Conservation (phyloP, 2,888 invertebrate genomes). For the Pachycephus smyrnensis region DNA sequence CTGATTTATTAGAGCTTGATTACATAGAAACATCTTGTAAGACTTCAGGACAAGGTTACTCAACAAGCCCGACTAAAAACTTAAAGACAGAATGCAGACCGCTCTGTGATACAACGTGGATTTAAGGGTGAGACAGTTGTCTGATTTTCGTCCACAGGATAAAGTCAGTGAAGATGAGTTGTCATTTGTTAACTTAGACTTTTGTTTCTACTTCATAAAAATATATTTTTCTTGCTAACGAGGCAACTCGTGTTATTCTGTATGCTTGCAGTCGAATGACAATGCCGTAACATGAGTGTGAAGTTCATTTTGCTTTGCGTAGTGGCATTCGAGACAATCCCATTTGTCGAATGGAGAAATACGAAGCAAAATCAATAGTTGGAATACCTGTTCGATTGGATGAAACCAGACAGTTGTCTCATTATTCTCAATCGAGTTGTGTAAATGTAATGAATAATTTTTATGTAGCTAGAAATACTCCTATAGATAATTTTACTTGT, state of each 20-base stretch:
- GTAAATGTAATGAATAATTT: conserved; percentile 31
- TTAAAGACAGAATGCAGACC: conserved; percentile 32
- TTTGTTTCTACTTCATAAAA: not conserved
- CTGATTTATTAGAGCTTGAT: conserved; percentile 43
- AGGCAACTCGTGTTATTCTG: not conserved
- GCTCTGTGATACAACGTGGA: conserved; percentile 53
- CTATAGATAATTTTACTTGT: conserved; percentile 36
- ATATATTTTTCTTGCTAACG: not conserved
- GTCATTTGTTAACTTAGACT: too few species aligned
- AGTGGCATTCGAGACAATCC: too few species aligned
- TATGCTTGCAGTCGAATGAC: too few species aligned
- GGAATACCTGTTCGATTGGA: too few species aligned
- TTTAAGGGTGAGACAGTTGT: conserved; percentile 46
- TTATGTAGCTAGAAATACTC: conserved; percentile 41
- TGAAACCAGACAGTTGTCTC: conserved; percentile 32
- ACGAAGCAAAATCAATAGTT: too few species aligned
- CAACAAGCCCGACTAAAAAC: conserved; percentile 38
- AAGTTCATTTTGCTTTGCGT: too few species aligned
- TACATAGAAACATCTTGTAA: conserved; percentile 43
- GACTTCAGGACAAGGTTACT: conserved; percentile 48
- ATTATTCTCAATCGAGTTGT: conserved; percentile 31
- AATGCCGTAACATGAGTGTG: too few species aligned
- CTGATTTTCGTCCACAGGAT: conserved; percentile 11
- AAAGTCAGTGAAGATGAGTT: not conserved
- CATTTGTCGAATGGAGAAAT: too few species aligned